These are phyloP conservation scores for Champsocephalus gunnari DNA, from an alignment of 2,797 vertebrate genomes.

Conservation along the genomic window DNA sequence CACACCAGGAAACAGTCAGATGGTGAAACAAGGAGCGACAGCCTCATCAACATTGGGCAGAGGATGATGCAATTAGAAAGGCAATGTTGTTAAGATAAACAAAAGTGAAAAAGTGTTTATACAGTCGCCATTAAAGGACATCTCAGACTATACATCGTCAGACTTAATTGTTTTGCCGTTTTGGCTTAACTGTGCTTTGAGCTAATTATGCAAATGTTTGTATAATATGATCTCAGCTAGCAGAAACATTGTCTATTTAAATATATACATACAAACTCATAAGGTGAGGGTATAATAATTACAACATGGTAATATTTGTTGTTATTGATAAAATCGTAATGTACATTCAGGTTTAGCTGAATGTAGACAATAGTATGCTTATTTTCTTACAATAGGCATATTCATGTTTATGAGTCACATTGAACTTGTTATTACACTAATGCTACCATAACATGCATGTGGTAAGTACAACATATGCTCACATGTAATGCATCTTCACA, in stretches of 20 bases:
- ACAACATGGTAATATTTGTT: background rate
- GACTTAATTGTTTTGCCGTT: background rate
- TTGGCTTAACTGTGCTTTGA: background rate
- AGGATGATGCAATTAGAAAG: background rate
- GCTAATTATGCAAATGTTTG: background rate
- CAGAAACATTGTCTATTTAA: too few species aligned
- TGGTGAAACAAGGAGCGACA: too few species aligned
- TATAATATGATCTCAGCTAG: background rate
- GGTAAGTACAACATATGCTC: background rate
- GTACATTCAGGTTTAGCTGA: background rate
- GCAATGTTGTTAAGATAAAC: background rate
- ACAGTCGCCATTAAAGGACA: slow-evolving; percentile 4
- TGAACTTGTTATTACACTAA: background rate
- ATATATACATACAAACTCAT: too few species aligned
- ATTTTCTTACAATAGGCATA: background rate
- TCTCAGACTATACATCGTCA: background rate
- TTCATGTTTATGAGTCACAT: background rate
- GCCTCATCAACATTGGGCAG: background rate
- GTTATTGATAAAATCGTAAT: background rate
- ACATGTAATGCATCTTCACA: background rate
- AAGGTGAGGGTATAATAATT: background rate
- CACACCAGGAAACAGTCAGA: slow-evolving; percentile 22
- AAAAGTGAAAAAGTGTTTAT: background rate
- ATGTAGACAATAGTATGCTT: background rate
- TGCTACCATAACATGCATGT: background rate